These are phyloP conservation scores for Synanceia verrucosa DNA, from an alignment of 2,797 vertebrate species.

Conservation along the genomic window DNA sequence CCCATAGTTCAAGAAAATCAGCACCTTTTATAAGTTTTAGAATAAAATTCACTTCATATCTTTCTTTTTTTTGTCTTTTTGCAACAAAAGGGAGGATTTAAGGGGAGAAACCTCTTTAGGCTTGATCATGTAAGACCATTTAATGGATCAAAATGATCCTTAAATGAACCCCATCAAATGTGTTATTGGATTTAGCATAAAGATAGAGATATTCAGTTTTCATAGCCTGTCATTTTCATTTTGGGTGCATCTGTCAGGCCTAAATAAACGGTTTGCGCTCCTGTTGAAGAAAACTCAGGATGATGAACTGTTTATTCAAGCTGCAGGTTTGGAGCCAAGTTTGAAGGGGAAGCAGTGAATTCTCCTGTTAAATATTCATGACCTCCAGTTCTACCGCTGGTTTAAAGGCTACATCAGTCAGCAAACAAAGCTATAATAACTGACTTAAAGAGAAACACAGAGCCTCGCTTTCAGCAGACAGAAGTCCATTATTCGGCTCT, in stretches of 20 bases:
- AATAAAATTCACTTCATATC: no score
- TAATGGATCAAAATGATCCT: neutral
- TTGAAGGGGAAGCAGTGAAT: neutral
- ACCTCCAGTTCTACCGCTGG: neutral
- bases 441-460: neutral
- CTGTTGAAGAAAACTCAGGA: neutral
- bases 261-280: neutral
- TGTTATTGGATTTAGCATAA: neutral
- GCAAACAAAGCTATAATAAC: constrained; percentile 35
- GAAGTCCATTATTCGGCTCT: constrained; percentile 24
- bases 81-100: no score
- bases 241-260: neutral
- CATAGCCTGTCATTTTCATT: neutral
- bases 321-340: neutral
- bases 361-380: constrained; percentile 38
- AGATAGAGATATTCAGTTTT: neutral
- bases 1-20: neutral
- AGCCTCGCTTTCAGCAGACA: constrained; percentile 25
- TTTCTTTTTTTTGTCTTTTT: no score
- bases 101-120: no score
- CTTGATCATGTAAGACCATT: neutral
- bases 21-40: neutral
- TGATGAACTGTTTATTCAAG: neutral
- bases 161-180: neutral
- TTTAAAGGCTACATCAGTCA: constrained; percentile 13